Evolutionary conservation across 2,797 vertebrate genomes (phyloP), one percentile per base, ranked within the genome.

Genomic region (Artibeus jamaicensis): DNA sequence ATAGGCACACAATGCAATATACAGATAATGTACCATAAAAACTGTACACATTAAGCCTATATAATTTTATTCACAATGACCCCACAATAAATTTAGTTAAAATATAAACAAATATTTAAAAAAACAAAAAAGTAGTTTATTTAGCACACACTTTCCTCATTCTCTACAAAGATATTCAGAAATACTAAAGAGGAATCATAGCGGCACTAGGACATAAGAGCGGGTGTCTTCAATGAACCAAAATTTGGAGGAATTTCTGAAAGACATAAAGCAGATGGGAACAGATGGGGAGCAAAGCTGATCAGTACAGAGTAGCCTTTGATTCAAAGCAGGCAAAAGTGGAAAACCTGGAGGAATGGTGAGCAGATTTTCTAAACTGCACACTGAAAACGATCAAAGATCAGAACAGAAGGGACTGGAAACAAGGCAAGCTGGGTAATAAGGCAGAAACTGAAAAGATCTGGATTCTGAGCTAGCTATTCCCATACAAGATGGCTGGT

Each of bases 381-480:
- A 14, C 6, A 34, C 22, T 84, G 50, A 53, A 73, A 92, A 85
- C 29, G 67, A 68, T 24, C 32, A 86, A 79, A 95, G 26, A 32
- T 93, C 42, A 74, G 53, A 95, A 86, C 76, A 96, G 89, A 96
- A 94, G 65, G 86, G 62, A 16, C n/a, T 84, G 71, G 32, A 74
- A 93, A 79, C 32, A 95, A 89, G 57, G 39, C 26, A 77, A 85
- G 1, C 18, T 68, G 57, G 34, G 26, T 70, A 93, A 82, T 85
- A 81, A 87, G 15, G 18, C 26, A 93, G 46, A 94, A 87, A 89
- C 14, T 34, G 21, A 39, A 71, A 34, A 67, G 32, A 89, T 86
- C 91, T 89, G 34, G 29, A 89, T 42, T 89, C 19, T 83, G 26
- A 67, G 2, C 34, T 67, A 86, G 87, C 55, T 76, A 67, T 83